Evolutionary conservation across 2,888 invertebrate species (phyloP).

Genomic region (Drosophila meridiana): DNA sequence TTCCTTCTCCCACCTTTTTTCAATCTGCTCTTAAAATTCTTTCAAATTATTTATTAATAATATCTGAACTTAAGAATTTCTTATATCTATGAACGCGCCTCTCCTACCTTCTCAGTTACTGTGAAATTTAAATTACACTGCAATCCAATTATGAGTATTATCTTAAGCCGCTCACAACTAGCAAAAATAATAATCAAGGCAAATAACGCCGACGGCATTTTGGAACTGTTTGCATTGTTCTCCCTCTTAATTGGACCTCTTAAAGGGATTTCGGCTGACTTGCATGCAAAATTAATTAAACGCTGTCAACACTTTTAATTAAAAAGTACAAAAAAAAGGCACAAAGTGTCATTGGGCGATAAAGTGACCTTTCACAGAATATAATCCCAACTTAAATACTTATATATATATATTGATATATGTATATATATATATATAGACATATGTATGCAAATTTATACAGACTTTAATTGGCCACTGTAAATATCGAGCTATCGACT

Average conservation of each 20-base stretch:
- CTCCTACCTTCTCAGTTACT: not conserved
- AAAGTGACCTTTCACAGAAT: constrained; percentile 7
- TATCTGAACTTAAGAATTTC: not conserved
- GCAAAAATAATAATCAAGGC: constrained; percentile 43
- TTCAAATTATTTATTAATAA: not conserved
- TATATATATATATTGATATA: not conserved
- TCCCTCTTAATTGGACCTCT: constrained; percentile 63
- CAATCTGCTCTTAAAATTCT: not conserved
- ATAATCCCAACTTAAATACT: not conserved
- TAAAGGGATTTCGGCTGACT: constrained; percentile 39
- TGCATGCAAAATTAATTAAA: constrained; percentile 48
- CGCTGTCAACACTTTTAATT: constrained; percentile 33
- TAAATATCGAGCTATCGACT: not conserved
- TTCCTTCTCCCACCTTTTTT: too few species aligned
- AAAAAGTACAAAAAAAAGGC: constrained; percentile 25
- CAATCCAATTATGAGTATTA: constrained; percentile 33
- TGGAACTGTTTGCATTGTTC: constrained; percentile 41
- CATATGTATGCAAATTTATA: constrained; percentile 3
- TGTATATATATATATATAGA: not conserved
- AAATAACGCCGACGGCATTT: constrained; percentile 30
- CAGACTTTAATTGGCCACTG: constrained; percentile 1
- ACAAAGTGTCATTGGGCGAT: constrained; percentile 10
- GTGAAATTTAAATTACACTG: constrained; percentile 41
- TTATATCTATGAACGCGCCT: not conserved
- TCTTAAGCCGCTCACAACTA: constrained; percentile 14